Percentiles rank a stretch among this genome's conserved stretches.
Evolutionary conservation across 2,113 vertebrate species (phyloP).

Genomic region (Eretmochelys imbricata): DNA sequence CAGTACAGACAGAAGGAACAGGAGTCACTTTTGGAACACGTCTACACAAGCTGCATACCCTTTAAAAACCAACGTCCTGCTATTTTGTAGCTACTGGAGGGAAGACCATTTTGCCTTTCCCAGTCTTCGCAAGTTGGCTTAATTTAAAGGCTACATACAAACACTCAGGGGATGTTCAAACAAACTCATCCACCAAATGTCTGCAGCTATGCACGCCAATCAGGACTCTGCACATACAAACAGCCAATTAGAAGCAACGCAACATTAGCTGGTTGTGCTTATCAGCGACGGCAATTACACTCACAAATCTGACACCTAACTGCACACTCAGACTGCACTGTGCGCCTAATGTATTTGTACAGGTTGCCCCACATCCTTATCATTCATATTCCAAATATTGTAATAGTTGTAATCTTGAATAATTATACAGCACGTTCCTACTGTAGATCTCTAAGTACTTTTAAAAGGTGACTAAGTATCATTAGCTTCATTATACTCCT

Average conservation of each 20-base stretch:
- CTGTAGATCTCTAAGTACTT: too few relatives aligned
- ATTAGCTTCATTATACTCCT: not conserved
- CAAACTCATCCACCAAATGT: not conserved
- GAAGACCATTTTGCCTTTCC: not conserved
- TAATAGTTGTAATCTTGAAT: not conserved
- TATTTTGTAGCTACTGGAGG: rapidly evolving
- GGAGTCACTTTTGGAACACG: not conserved
- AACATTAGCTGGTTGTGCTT: not conserved
- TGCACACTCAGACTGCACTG: too few relatives aligned
- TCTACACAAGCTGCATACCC: not conserved
- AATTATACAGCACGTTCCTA: not conserved
- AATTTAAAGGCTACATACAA: not conserved
- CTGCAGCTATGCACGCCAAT: rapidly evolving
- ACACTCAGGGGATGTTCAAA: not conserved
- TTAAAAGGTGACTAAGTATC: not conserved
- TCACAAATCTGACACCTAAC: not conserved
- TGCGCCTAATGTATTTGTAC: not conserved
- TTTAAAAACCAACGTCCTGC: rapidly evolving
- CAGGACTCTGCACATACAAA: not conserved
- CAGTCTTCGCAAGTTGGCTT: not conserved
- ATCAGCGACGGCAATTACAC: not conserved
- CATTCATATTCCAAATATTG: not conserved
- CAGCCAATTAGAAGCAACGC: not conserved
- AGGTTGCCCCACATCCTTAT: not conserved
- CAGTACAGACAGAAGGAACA: not conserved